A percentile compares a stretch with the other conserved stretches of the same genome.
Evolutionary conservation across 2,888 invertebrate species (phyloP).

Genomic region (Pseudanteris insignis): DNA sequence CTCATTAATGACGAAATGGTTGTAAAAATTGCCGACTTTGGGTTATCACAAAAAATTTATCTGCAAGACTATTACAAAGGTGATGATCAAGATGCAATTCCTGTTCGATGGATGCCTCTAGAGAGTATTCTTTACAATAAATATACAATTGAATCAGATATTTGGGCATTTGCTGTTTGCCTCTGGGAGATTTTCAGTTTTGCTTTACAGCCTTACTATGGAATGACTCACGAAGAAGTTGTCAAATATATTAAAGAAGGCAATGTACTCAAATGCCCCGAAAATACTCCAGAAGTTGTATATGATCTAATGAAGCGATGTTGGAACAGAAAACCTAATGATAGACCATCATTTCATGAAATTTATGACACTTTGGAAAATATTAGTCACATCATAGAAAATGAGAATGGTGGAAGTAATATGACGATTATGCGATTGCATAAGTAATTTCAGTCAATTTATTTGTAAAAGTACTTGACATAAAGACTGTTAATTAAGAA

Average conservation of each 20-base stretch:
- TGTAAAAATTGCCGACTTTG: conserved; percentile 98
- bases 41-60: conserved; percentile 94
- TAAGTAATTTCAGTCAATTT: no score
- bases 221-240: conserved; percentile 97
- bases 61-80: conserved; percentile 95
- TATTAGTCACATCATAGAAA: conserved; percentile 68
- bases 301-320: conserved; percentile 94
- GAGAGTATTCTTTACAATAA: conserved; percentile 97
- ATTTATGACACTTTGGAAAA: conserved; percentile 83
- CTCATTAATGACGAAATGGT: conserved; percentile 92
- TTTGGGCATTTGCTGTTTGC: conserved; percentile 97
- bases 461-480: no score
- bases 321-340: conserved; percentile 87
- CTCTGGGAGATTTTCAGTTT: conserved; percentile 98
- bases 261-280: conserved; percentile 88
- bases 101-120: conserved; percentile 97
- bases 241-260: conserved; percentile 94
- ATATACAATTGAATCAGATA: conserved; percentile 95
- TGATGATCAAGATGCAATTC: conserved; percentile 93
- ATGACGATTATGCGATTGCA: conserved; percentile 58
- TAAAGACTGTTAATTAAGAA: conserved; percentile 11
- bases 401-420: conserved; percentile 60
- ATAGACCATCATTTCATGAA: conserved; percentile 85
- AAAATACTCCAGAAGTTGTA: conserved; percentile 85
- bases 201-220: conserved; percentile 95